Evolutionary conservation across 2,113 vertebrate species (phyloP), one percentile per base, ranked within the genome.

Genomic region (Synodontis membranacea): DNA sequence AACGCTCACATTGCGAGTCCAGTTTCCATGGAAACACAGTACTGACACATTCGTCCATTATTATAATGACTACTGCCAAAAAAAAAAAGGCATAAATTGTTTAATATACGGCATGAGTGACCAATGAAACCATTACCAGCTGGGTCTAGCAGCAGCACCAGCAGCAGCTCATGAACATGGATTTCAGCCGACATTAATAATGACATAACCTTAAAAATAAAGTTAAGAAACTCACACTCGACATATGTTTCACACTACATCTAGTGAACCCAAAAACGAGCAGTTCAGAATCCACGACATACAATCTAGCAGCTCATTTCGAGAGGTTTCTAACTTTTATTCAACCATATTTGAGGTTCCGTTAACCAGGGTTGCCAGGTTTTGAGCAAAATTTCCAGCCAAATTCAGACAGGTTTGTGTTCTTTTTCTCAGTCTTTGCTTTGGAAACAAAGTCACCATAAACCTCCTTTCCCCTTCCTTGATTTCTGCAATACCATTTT

Each of bases 21-120:
- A 62, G 86, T 87, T 87, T 89, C 83, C 80, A 80, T 86, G 75
- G 85, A 87, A 89, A 84, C 74, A 37, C 62, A 80, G 50, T 31
- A 34, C 39, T 64, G 85, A 46, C 68, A 56, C 50, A 28, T 8
- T 54, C 44, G n/a, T 58, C 58, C 62, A 78, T 76, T 72, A 75
- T 72, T 82, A n/a, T n/a, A 84, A 76, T 80, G 68, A 75, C 10
- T 23, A 48, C 5, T 62, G 58, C 11, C 58, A 74, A 14, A 39
- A 54, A 21, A 54, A 21, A 80, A 76, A 52, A 28, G 42, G 21
- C 25, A 2, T 75, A 10, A 75, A n/a, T 75, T 75, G n/a, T 60
- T 81, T 44, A 39, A 42, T 23, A 80, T 39, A 25, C 39, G 78
- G 31, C 76, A 79, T 42, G 34, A 42, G 39, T 44, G 54, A 37